Conservation (phyloP, 1,140 invertebrate genomes). For the Papilio xuthus region DNA sequence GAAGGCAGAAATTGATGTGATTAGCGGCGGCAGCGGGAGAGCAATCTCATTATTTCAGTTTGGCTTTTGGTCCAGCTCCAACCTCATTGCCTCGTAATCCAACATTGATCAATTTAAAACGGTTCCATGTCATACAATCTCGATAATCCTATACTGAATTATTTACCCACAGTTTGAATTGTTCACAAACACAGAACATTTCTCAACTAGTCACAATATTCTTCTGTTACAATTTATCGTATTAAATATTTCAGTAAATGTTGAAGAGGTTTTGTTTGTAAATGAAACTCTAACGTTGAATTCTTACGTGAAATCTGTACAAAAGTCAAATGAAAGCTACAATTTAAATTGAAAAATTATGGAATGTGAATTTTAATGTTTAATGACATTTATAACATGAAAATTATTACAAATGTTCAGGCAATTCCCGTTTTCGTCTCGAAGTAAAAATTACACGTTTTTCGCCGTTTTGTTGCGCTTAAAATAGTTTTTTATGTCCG, state of each 20-base stretch:
- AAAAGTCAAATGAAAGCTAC: no score
- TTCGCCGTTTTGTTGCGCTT: background rate
- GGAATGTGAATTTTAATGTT: no score
- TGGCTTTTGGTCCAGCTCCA: constrained; percentile 11
- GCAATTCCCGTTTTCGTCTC: background rate
- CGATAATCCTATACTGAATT: background rate
- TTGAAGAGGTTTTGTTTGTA: no score
- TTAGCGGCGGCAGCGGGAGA: background rate
- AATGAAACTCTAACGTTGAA: no score
- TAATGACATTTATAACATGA: background rate
- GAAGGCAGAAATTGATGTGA: constrained; percentile 4
- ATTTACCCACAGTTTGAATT: background rate
- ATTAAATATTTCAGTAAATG: no score
- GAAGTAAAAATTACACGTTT: background rate
- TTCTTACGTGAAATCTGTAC: no score
- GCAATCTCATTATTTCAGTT: constrained; percentile 19
- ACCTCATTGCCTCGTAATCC: background rate
- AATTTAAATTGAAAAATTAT: background rate
- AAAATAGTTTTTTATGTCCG: background rate
- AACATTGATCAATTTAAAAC: constrained; percentile 13
- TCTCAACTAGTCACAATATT: background rate
- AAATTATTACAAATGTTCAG: background rate
- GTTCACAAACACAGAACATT: background rate
- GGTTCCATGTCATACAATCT: background rate
- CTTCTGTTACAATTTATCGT: no score